Base-by-base conservation (phyloP, 92 coral and sea anemone species). In the Epizoanthus scotinus region DNA sequence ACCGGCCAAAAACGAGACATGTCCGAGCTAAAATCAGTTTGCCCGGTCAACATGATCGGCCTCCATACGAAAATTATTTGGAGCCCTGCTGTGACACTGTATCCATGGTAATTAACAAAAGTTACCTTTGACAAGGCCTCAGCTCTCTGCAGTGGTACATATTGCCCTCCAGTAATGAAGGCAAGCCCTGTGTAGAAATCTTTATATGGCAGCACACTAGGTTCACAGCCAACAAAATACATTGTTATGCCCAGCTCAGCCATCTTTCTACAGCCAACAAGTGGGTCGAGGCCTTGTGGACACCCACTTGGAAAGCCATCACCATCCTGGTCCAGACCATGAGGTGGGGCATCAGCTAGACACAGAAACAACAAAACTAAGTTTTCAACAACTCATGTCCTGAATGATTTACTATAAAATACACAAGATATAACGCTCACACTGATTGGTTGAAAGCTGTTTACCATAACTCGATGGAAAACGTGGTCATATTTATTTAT, bases 311-410 rank as follows among this genome's bases (percentile, higher is more conserved):
- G 99, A 68, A 95, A 89, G 19, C 89, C 92, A 78, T 95, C 99
- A 6, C 77, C 79, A 31, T 55, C 63, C n/a, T 71, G 31, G 29
- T 85, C 92, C 31, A 95, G 89, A 3, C 99, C 99, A 70, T 95
- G 99, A 2, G 99, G 99, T 24, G 98, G 99, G 17, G 99, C 99
- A 72, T 95, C 99, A 60, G 96, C 99, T 95, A 52, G 17, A 54
- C 59, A n/a, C 18, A 13, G 6, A 67, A 75, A 75, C 10, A 71
- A 25, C 24, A 19, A 21, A 9, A 0, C 3, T 34, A 34, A 47
- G 2, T 2, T 47, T 2, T 47, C 15, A 47, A 47, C 52, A 47
- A 47, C 10, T 47, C 15, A 47, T 47, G 14, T 14, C 50, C 50
- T 44, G 13, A 44, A 44, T 8, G 50, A 44, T 44, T 44, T 8